A percentile compares a stretch with the other conserved stretches of the same genome.
phyloP scores from a whole-genome alignment of 2,888 invertebrate species.

The Caenorhabditis japonica region DNA sequence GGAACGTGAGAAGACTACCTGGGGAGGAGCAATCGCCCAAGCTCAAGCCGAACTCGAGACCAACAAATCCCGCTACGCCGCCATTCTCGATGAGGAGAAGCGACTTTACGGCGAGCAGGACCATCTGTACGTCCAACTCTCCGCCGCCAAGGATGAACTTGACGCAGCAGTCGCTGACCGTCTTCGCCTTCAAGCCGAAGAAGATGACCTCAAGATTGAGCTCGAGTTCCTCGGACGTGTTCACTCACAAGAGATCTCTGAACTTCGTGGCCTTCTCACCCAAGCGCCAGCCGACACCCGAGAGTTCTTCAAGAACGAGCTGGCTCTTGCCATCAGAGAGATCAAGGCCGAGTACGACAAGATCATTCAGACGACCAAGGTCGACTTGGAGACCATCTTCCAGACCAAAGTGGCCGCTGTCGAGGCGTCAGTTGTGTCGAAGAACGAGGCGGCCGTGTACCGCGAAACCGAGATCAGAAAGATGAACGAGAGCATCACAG shows the following conservation, averaged over 20 bases:
- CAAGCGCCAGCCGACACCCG: constrained; percentile 78
- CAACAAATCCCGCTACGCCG: constrained; percentile 45
- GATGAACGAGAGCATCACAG: constrained; percentile 52
- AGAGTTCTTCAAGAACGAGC: constrained; percentile 80
- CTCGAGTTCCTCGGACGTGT: constrained; percentile 79
- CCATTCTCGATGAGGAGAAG: constrained; percentile 51
- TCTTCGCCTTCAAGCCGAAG: constrained; percentile 79
- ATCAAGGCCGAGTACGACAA: constrained; percentile 79
- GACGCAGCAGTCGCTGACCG: constrained; percentile 68
- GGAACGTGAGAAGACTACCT: constrained; percentile 48
- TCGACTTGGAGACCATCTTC: constrained; percentile 79
- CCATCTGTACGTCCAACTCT: constrained; percentile 32
- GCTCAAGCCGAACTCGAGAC: constrained; percentile 45
- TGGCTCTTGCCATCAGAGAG: constrained; percentile 79
- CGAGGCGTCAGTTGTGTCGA: constrained; percentile 79
- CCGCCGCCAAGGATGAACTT: constrained; percentile 49
- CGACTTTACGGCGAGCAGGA: constrained; percentile 53
- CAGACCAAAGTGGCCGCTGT: constrained; percentile 68
- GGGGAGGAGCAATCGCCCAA: constrained; percentile 52
- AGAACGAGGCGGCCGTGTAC: constrained; percentile 78
- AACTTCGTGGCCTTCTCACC: constrained; percentile 76
- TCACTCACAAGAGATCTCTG: constrained; percentile 80
- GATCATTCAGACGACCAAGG: constrained; percentile 77
- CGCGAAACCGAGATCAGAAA: constrained; percentile 77
- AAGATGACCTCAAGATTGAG: constrained; percentile 79